These are phyloP conservation scores for Elanus axillaris DNA, from an alignment of 2,113 vertebrate genomes.

Conservation along the genomic window DNA sequence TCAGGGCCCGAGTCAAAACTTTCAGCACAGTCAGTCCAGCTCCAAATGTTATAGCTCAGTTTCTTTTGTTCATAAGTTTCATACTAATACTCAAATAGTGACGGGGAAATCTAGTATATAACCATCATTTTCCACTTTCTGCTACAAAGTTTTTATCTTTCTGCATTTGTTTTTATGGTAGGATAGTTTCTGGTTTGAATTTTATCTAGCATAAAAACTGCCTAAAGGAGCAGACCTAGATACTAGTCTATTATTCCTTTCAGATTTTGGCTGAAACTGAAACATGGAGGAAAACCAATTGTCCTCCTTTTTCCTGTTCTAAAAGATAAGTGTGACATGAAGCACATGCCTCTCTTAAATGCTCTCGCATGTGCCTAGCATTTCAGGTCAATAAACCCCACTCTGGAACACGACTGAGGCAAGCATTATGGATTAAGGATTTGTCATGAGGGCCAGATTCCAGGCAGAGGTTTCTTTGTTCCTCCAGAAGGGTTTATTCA, in stretches of 20 bases:
- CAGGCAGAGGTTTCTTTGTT: slow-evolving; percentile 28
- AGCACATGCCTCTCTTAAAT: slow-evolving; percentile 47
- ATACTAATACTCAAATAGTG: not conserved
- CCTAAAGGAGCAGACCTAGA: slow-evolving; percentile 1
- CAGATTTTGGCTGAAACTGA: slow-evolving; percentile 32
- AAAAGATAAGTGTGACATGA: slow-evolving; percentile 60
- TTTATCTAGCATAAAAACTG: slow-evolving; percentile 41
- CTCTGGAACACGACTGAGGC: not conserved
- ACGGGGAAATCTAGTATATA: not conserved
- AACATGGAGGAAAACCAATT: slow-evolving; percentile 48
- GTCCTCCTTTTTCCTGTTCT: slow-evolving; percentile 55
- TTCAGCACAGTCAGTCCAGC: not conserved
- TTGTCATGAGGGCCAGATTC: not conserved
- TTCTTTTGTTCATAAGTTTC: not conserved
- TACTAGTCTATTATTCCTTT: slow-evolving; percentile 18
- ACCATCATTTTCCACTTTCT: slow-evolving; percentile 29
- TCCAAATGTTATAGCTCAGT: not conserved
- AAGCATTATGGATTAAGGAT: not conserved
- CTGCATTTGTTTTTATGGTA: slow-evolving; percentile 19
- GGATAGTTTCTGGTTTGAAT: slow-evolving; percentile 41
- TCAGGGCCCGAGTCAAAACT: not conserved
- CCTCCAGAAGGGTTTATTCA: not conserved
- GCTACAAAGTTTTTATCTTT: slow-evolving; percentile 21
- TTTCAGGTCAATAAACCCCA: slow-evolving; percentile 25
- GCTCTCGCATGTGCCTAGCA: not conserved